These are phyloP conservation scores for Oenanthe oenanthe DNA, from an alignment of 2,113 vertebrate genomes.

Conservation along the genomic window DNA sequence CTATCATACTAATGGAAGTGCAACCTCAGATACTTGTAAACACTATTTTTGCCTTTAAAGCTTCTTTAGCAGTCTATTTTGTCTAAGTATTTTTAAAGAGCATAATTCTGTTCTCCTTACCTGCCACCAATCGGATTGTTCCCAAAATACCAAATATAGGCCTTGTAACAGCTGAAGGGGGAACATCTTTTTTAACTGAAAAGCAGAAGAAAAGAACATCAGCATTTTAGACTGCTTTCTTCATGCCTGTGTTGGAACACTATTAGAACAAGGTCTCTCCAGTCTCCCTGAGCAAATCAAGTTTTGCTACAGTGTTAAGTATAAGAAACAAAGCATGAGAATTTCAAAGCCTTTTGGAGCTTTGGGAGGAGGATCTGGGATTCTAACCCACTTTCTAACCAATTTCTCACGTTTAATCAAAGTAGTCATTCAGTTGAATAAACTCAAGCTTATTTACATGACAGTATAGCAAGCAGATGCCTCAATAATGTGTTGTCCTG, in stretches of 20 bases:
- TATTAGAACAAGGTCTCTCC: not conserved
- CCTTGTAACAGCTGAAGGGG: slow-evolving; percentile 87
- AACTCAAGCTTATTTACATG: not conserved
- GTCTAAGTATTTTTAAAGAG: not conserved
- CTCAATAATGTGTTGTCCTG: not conserved
- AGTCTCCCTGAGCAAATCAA: not conserved
- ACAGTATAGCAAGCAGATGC: not conserved
- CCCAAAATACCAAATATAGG: slow-evolving; percentile 92
- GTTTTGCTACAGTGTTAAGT: not conserved
- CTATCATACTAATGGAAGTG: not conserved
- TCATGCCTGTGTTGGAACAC: not conserved
- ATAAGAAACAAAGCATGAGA: not conserved
- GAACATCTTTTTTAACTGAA: slow-evolving; percentile 90
- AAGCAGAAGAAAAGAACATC: not conserved
- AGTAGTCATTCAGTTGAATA: not conserved
- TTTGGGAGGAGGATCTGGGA: not conserved
- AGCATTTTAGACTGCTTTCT: not conserved
- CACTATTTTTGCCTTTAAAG: not conserved
- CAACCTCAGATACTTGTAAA: not conserved
- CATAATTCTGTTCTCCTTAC: slow-evolving; percentile 73
- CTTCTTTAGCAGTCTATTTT: not conserved
- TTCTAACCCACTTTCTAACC: not conserved
- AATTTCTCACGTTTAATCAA: not conserved
- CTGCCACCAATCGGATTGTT: slow-evolving; percentile 92
- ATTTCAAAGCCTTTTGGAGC: not conserved